Evolutionary conservation across 2,797 vertebrate species (phyloP).

Genomic region (Poliocrania exsul): DNA sequence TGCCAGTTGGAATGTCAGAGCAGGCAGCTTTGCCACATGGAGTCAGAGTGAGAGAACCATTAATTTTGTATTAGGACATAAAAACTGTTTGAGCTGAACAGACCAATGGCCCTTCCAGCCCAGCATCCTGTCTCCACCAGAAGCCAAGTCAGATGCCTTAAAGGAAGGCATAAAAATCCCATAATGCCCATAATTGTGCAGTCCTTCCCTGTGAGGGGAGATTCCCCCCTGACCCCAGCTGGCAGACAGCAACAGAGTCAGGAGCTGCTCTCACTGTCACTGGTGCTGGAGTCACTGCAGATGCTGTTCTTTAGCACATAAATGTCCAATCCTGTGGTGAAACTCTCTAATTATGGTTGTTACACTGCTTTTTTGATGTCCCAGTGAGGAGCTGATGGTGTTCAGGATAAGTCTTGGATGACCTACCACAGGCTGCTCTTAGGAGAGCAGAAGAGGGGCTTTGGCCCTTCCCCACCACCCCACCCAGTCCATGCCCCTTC

Average conservation of each 20-base stretch:
- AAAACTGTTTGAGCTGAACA: conserved; percentile 48
- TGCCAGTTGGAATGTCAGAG: background rate
- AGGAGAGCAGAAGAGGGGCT: background rate
- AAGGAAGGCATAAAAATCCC: conserved; percentile 67
- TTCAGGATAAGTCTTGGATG: background rate
- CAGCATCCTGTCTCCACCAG: conserved; percentile 41
- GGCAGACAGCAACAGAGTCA: conserved; percentile 70
- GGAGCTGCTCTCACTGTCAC: conserved; percentile 72
- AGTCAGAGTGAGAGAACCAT: conserved; percentile 2
- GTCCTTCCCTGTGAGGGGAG: conserved; percentile 58
- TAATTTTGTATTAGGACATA: conserved; percentile 67
- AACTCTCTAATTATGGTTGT: background rate
- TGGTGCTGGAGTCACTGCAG: conserved; percentile 51
- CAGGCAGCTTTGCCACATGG: background rate
- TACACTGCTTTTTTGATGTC: background rate
- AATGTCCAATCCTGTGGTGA: conserved; percentile 3
- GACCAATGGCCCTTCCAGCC: background rate
- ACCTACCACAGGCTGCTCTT: background rate
- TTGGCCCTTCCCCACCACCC: background rate
- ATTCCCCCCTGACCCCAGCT: conserved; percentile 70
- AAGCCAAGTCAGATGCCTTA: conserved; percentile 63
- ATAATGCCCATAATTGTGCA: conserved; percentile 72
- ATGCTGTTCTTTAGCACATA: conserved; percentile 31
- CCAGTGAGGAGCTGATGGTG: background rate
- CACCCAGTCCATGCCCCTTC: background rate